A percentile compares a stretch with the other conserved stretches of the same genome.
These are phyloP conservation scores for Tuberolachnus salignus DNA, from an alignment of 2,888 invertebrate genomes.

Conservation along the genomic window DNA sequence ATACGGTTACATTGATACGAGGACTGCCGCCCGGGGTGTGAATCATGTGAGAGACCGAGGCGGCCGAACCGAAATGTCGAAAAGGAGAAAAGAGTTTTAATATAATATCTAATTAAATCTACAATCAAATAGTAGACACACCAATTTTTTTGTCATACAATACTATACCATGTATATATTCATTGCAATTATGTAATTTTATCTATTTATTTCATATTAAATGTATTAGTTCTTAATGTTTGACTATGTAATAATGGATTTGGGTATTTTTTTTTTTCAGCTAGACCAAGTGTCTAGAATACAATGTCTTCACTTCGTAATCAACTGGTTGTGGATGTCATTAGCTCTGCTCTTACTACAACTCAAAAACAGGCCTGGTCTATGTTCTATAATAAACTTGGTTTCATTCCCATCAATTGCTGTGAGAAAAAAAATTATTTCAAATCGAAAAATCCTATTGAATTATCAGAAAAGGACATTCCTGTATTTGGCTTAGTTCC, in stretches of 20 bases:
- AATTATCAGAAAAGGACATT: constrained; percentile 24
- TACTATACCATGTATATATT: no score
- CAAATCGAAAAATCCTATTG: constrained; percentile 40
- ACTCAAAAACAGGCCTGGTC: constrained; percentile 53
- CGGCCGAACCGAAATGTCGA: no score
- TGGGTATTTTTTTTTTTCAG: constrained; percentile 46
- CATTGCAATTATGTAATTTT: background rate
- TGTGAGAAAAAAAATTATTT: constrained; percentile 27
- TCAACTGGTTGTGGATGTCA: constrained; percentile 38
- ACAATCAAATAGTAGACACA: no score
- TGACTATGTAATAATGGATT: constrained; percentile 29
- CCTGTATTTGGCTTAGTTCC: constrained; percentile 40
- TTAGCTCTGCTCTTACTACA: constrained; percentile 39
- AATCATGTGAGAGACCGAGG: no score
- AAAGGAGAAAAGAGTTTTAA: no score
- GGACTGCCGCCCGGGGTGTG: no score
- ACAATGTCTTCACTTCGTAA: constrained; percentile 32
- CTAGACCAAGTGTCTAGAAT: constrained; percentile 44
- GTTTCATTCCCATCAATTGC: background rate
- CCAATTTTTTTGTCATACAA: no score
- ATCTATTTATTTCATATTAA: background rate
- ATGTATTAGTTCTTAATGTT: background rate
- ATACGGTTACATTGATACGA: no score
- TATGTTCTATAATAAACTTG: constrained; percentile 24
- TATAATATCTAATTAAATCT: no score